Percentiles rank a stretch among this genome's conserved stretches.
Conservation (phyloP, 2,797 vertebrate species). For the Falco rusticolus region DNA sequence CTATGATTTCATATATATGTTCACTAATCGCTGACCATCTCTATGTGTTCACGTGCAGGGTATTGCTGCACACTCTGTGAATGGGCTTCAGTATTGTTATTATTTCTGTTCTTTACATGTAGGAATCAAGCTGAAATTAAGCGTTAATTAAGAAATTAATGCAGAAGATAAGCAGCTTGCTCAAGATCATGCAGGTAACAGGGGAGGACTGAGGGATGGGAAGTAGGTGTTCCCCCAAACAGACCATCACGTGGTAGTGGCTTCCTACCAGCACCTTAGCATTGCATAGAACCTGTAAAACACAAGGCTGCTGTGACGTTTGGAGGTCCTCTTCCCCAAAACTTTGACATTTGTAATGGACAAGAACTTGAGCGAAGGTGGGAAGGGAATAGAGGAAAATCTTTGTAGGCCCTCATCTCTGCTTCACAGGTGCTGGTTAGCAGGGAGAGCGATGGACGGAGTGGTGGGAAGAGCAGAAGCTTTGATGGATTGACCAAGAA, state of each 20-base stretch:
- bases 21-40: background rate
- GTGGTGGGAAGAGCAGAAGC: background rate
- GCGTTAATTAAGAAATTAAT: background rate
- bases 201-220: background rate
- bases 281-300: background rate
- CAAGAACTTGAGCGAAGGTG: background rate
- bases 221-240: background rate
- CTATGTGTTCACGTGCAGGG: background rate
- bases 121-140: background rate
- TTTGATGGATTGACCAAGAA: background rate
- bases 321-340: background rate
- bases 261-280: background rate
- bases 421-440: background rate
- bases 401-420: background rate
- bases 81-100: background rate
- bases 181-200: background rate
- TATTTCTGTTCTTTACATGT: background rate
- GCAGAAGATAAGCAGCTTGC: background rate
- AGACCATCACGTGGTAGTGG: accelerated
- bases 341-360: background rate
- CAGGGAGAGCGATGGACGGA: accelerated
- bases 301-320: background rate
- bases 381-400: background rate
- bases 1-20: background rate
- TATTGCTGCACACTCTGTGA: background rate